These are phyloP conservation scores for Boleophthalmus pectinirostris DNA, from an alignment of 2,113 vertebrate genomes.

Conservation along the genomic window DNA sequence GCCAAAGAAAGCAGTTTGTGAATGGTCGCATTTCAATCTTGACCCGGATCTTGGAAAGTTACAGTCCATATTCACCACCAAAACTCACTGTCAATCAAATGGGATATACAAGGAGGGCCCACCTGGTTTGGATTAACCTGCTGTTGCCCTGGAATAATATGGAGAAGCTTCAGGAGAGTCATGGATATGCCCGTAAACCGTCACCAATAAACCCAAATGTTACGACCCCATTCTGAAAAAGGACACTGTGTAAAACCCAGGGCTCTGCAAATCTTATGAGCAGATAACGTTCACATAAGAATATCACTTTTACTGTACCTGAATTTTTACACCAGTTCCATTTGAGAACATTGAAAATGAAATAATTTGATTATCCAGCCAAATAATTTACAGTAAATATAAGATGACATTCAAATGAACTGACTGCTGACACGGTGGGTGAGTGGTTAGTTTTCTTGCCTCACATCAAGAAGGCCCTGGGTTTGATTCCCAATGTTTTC, in stretches of 20 bases:
- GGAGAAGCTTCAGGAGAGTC: slow-evolving; percentile 54
- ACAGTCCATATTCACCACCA: slow-evolving; percentile 46
- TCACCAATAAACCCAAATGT: slow-evolving; percentile 47
- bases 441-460: not conserved
- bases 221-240: slow-evolving; percentile 2
- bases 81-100: slow-evolving; percentile 62
- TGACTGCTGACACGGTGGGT: not conserved
- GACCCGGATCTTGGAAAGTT: slow-evolving; percentile 46
- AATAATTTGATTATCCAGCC: not conserved
- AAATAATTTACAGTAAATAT: not conserved
- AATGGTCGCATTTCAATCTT: slow-evolving; percentile 49
- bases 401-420: not conserved
- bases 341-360: not conserved
- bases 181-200: slow-evolving; percentile 53
- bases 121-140: slow-evolving; percentile 73
- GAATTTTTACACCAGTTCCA: not conserved
- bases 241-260: not conserved
- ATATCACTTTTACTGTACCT: not conserved
- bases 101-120: slow-evolving; percentile 43
- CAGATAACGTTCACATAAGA: not conserved
- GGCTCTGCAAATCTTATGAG: not conserved
- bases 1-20: slow-evolving; percentile 57
- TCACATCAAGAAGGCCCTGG: not conserved
- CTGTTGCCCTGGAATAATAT: slow-evolving; percentile 57
- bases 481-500: not conserved